Percentiles rank a stretch among this genome's conserved stretches.
phyloP scores from a whole-genome alignment of 2,797 vertebrate genomes.

The Iguana delicatissima region DNA sequence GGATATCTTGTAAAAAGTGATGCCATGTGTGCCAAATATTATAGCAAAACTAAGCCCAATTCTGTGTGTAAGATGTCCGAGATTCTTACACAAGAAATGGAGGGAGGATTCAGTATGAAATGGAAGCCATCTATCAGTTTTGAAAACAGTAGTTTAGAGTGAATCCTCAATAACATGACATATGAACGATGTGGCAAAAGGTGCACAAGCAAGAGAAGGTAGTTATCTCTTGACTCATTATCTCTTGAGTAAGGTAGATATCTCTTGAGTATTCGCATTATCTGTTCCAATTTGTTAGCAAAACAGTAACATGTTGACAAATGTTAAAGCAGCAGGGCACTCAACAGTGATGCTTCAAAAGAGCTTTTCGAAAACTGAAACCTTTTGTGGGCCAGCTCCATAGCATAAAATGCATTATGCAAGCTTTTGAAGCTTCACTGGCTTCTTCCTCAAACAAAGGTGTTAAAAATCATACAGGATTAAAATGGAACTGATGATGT shows the following conservation, averaged over 20 bases:
- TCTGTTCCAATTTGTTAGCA: background rate
- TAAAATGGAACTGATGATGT: too few relatives aligned
- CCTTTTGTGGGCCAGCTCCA: too few relatives aligned
- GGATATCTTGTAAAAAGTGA: background rate
- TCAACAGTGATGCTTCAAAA: background rate
- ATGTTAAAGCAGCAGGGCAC: background rate
- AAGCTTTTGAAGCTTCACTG: too few relatives aligned
- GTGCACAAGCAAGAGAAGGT: background rate
- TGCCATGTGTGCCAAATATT: background rate
- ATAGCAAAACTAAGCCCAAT: background rate
- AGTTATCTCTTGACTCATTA: background rate
- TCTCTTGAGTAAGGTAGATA: too few relatives aligned
- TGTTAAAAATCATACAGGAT: too few relatives aligned
- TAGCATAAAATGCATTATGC: too few relatives aligned
- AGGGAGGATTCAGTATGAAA: background rate
- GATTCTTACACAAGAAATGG: background rate
- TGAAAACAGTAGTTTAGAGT: background rate
- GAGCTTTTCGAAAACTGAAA: background rate
- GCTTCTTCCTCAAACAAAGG: too few relatives aligned
- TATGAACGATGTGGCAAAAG: background rate
- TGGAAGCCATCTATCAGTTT: background rate
- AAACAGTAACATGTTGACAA: background rate
- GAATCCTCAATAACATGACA: background rate
- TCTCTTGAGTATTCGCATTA: background rate
- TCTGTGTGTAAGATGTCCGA: background rate